Conservation (phyloP, 2,113 vertebrate genomes). For the Macquaria ambigua region DNA sequence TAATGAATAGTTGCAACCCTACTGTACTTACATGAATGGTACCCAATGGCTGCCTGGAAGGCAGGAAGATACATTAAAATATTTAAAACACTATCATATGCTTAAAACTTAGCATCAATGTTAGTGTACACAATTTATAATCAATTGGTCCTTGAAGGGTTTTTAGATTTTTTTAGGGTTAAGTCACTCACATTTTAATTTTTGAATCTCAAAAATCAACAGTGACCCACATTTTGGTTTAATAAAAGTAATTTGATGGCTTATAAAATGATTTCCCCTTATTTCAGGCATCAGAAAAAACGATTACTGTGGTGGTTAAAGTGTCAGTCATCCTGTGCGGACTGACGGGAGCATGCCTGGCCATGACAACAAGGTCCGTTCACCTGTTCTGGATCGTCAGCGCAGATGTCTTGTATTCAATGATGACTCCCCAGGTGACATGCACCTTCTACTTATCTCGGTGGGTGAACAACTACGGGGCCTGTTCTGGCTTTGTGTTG, state of each 20-base stretch:
- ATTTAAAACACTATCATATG: no score
- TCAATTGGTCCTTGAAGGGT: not conserved
- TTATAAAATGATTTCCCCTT: not conserved
- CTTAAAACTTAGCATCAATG: no score
- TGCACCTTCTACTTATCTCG: conserved; percentile 75
- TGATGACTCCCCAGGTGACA: conserved; percentile 84
- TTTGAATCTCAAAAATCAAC: not conserved
- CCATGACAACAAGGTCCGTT: conserved; percentile 67
- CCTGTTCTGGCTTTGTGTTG: conserved; percentile 63
- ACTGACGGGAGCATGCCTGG: conserved; percentile 65
- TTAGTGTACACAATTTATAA: no score
- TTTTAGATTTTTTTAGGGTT: not conserved
- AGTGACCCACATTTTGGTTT: not conserved
- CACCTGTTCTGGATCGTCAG: conserved; percentile 83
- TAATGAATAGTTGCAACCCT: no score
- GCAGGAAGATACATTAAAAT: no score
- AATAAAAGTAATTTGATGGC: not conserved
- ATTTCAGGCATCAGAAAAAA: conserved; percentile 81
- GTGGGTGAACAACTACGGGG: conserved; percentile 77
- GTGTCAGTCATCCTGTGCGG: conserved; percentile 79
- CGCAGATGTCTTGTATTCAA: conserved; percentile 78
- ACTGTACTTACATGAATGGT: no score
- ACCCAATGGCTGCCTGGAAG: no score
- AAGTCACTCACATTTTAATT: not conserved
- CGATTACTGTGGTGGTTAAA: conserved; percentile 78